phyloP scores from a whole-genome alignment of 2,113 vertebrate genomes.

The Pomatorhinus ruficollis region DNA sequence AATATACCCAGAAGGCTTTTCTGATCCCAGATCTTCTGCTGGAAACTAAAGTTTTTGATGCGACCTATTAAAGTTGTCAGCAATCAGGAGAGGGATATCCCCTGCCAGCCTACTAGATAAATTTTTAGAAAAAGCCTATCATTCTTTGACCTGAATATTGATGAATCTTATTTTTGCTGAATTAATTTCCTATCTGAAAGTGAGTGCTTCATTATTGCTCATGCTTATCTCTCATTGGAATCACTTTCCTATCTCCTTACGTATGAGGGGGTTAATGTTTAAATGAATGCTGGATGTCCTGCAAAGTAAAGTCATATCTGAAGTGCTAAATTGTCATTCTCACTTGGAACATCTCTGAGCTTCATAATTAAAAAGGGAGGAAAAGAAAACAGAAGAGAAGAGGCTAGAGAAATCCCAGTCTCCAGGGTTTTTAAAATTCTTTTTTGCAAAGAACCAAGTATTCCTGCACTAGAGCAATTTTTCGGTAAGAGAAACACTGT shows the following conservation, averaged over 20 bases:
- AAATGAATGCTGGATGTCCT: background rate
- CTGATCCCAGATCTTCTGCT: background rate
- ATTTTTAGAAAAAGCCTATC: background rate
- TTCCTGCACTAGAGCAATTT: background rate
- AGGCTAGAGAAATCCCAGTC: background rate
- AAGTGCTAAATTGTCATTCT: background rate
- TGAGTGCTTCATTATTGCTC: background rate
- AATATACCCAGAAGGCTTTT: background rate
- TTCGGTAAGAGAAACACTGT: background rate
- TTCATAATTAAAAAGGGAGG: background rate
- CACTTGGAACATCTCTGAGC: background rate
- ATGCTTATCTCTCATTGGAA: background rate
- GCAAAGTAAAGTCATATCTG: background rate
- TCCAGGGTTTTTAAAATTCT: background rate
- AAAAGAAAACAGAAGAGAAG: background rate
- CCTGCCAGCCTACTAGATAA: background rate
- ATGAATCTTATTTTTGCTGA: background rate
- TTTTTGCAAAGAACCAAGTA: background rate
- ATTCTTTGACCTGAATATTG: background rate
- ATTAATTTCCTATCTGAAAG: background rate
- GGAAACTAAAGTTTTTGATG: background rate
- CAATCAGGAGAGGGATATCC: background rate
- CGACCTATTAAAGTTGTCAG: background rate
- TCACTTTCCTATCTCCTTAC: background rate
- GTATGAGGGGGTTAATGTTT: background rate